A percentile compares a stretch with the other conserved stretches of the same genome.
phyloP scores from a whole-genome alignment of 2,888 invertebrate species.

The Drosophila rubida region DNA sequence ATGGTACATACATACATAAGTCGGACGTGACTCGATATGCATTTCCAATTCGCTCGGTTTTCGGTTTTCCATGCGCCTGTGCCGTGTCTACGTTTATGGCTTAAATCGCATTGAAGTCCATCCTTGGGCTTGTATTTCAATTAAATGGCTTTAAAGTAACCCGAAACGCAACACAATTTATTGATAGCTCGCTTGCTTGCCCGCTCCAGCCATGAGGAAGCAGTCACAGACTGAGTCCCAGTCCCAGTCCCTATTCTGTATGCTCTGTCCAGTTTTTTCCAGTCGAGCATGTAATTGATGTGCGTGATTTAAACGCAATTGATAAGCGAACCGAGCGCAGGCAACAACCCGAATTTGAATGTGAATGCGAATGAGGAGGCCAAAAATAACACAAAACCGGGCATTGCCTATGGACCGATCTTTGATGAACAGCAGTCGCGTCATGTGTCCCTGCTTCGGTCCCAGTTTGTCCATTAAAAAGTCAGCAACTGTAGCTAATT shows the following conservation, averaged over 20 bases:
- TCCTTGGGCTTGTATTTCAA: conserved; percentile 65
- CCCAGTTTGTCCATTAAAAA: conserved; percentile 73
- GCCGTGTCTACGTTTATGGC: conserved; percentile 5
- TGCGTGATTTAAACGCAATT: conserved; percentile 71
- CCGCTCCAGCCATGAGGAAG: neutral
- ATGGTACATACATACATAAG: neutral
- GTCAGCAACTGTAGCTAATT: conserved; percentile 79
- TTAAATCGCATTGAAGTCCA: neutral
- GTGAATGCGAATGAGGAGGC: conserved; percentile 6
- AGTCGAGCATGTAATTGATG: conserved; percentile 65
- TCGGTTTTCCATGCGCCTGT: conserved; percentile 32
- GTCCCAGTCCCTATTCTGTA: neutral
- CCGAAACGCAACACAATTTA: conserved; percentile 65
- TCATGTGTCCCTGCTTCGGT: conserved; percentile 28
- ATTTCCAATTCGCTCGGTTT: conserved; percentile 33
- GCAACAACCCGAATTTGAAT: conserved; percentile 26
- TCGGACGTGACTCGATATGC: conserved; percentile 42
- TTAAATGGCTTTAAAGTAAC: conserved; percentile 72
- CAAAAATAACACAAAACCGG: conserved; percentile 9
- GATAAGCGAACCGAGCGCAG: conserved; percentile 62
- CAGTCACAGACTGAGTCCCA: neutral
- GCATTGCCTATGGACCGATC: conserved; percentile 10
- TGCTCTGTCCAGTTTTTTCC: conserved; percentile 33
- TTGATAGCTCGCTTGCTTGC: conserved; percentile 47
- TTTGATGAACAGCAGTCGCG: conserved; percentile 5